Conservation (phyloP, 2,797 vertebrate genomes). For the Sorex maritimensis region DNA sequence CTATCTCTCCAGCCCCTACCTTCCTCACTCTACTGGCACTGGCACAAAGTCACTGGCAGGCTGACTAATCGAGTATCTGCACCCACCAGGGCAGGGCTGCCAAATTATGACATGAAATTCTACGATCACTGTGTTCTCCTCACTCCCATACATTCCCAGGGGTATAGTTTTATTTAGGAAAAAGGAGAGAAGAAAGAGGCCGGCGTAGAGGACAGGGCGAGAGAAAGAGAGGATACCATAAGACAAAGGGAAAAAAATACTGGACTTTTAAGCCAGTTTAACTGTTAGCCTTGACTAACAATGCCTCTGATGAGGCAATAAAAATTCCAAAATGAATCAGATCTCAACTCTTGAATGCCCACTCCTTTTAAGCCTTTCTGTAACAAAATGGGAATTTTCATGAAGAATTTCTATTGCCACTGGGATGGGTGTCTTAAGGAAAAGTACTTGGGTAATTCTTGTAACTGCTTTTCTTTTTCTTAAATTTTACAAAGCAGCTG, state of each 20-base stretch:
- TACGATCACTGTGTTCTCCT: constrained; percentile 9
- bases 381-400: constrained; percentile 29
- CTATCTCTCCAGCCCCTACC: too few relatives aligned
- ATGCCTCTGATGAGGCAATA: constrained; percentile 17
- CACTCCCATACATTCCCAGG: neutral
- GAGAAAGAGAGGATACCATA: too few relatives aligned
- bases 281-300: neutral
- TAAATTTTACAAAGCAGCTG: too few relatives aligned
- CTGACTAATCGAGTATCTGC: neutral
- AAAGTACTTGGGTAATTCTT: neutral
- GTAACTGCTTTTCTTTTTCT: too few relatives aligned
- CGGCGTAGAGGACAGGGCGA: too few relatives aligned
- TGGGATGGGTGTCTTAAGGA: neutral
- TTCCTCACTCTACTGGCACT: neutral
- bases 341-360: neutral
- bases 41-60: neutral
- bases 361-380: constrained; percentile 38
- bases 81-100: neutral
- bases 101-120: constrained; percentile 21
- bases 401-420: constrained; percentile 33
- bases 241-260: neutral
- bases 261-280: too few relatives aligned
- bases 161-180: too few relatives aligned
- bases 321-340: constrained; percentile 44
- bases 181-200: too few relatives aligned